Base-by-base conservation (phyloP, 2,797 vertebrate genomes). In the Columba guinea region DNA sequence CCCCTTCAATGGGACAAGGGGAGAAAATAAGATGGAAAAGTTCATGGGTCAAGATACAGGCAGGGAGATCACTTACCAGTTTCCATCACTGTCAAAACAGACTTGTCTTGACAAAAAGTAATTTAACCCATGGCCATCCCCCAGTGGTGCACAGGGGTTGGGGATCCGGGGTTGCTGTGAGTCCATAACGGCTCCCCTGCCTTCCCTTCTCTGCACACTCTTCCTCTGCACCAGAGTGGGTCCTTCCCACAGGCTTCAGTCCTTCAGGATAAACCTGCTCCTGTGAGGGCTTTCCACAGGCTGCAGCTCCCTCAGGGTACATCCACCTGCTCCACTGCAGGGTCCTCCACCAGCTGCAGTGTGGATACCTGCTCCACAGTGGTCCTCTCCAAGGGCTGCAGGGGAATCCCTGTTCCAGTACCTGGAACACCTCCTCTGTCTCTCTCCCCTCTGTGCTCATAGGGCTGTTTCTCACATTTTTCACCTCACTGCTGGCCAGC, bases 371-470 rank as follows among this genome's bases (percentile, higher is more conserved):
- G 35, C 10, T 18, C 48, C 48, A 62, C 17, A 11, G 2, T 0
- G 0, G 21, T 55, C 21, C 8, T 28, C 32, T 59, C 11, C 21
- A 48, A 13, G 11, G 8, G 3, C 30, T 49, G 22, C 39, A 46
- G 52, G 3, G 7, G 12, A 39, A 56, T 41, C 26, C 22, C 49
- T 41, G 55, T 0, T 1, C 9, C 4, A 13, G 9, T 1, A 5
- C 5, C 21, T 14, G 34, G 7, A 51, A 2, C 39, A 39, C 27
- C 4, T 26, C 6, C 32, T 39, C 11, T 8, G 19, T 8, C 26
- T 59, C 7, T 37, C 27, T 78, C 13, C 10, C n/a, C 19, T 62
- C 0, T 1, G 17, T 2, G 60, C 52, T 49, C 2, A 0, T 28
- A 27, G 28, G 55, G 60, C 28, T 18, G 3, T 46, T 52, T 32